Evolutionary conservation across 2,797 vertebrate species (phyloP).

Genomic region (Anas flavirostris): DNA sequence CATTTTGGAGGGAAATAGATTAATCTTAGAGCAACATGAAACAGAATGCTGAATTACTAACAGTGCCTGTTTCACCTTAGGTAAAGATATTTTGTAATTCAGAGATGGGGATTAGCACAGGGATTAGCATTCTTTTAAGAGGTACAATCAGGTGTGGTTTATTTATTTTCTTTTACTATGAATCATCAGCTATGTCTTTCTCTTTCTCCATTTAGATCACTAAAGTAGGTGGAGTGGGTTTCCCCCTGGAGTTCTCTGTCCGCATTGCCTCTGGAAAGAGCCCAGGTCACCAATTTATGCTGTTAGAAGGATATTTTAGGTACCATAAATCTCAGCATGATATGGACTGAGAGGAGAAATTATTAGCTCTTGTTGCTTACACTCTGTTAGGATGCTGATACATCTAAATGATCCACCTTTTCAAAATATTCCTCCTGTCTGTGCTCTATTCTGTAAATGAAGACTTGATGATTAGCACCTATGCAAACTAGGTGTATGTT

Average conservation of each 20-base stretch:
- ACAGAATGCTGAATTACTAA: neutral
- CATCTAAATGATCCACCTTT: neutral
- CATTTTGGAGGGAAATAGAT: neutral
- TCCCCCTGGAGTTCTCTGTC: neutral
- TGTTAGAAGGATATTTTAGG: neutral
- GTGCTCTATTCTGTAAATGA: neutral
- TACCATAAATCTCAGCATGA: neutral
- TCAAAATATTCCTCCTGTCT: neutral
- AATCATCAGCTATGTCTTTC: neutral
- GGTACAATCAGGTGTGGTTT: neutral
- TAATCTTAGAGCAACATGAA: neutral
- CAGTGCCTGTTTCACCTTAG: neutral
- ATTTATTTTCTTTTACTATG: too few relatives aligned
- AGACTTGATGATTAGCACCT: neutral
- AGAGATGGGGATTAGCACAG: neutral
- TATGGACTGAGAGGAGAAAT: neutral
- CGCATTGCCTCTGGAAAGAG: fast-evolving
- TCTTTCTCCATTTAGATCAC: neutral
- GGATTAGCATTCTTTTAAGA: neutral
- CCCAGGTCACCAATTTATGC: neutral
- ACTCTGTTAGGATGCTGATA: neutral
- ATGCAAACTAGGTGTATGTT: neutral
- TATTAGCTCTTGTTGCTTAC: neutral
- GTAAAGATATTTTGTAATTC: neutral
- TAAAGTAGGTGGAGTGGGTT: neutral